These are phyloP conservation scores for Pseudococcus viburni DNA, from an alignment of 2,888 invertebrate species.

Conservation along the genomic window DNA sequence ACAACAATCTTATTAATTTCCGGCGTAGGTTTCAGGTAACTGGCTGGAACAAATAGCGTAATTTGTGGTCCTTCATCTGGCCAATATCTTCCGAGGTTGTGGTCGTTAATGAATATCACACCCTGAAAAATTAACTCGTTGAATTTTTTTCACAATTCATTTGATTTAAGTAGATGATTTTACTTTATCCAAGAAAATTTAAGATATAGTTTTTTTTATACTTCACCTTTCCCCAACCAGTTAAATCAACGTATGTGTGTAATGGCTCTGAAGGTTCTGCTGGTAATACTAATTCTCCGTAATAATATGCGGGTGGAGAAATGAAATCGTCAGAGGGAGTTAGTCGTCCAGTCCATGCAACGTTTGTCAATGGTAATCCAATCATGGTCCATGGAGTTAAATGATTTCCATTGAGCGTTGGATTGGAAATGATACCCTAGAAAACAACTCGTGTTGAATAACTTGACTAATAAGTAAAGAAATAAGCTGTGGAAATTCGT, in stretches of 20 bases:
- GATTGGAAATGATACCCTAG: constrained; percentile 77
- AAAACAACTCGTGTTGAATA: not conserved
- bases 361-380: constrained; percentile 73
- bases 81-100: constrained; percentile 70
- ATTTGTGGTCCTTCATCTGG: constrained; percentile 69
- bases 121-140: constrained; percentile 68
- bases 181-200: no score
- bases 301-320: constrained; percentile 68
- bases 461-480: no score
- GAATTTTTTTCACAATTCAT: not conserved
- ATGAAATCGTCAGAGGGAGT: not conserved
- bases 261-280: constrained; percentile 58
- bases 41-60: constrained; percentile 69
- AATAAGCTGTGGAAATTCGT: not conserved
- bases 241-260: constrained; percentile 69
- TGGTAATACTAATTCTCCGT: constrained; percentile 67
- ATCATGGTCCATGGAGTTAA: constrained; percentile 79
- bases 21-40: constrained; percentile 68
- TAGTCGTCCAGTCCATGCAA: constrained; percentile 67
- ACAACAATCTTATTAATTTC: constrained; percentile 69
- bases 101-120: constrained; percentile 69
- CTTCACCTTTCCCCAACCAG: constrained; percentile 70
- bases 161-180: no score
- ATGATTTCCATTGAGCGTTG: constrained; percentile 73
- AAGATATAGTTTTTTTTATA: not conserved